Evolutionary conservation across 2,888 invertebrate genomes (phyloP), one percentile per base, ranked within the genome.

Genomic region (Ernsta delagoae): DNA sequence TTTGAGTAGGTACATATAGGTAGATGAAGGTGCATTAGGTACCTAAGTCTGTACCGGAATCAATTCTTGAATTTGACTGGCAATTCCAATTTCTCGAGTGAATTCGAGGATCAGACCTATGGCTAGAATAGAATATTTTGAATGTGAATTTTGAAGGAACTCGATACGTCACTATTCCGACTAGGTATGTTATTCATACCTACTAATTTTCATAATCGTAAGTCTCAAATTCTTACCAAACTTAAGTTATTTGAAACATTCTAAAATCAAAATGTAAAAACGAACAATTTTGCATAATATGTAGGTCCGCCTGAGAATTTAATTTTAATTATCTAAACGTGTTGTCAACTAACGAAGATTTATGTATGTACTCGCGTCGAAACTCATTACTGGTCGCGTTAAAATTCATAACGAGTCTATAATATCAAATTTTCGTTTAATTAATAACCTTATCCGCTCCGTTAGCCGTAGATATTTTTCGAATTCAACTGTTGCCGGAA

Each of bases 391-490:
- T 75, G 74, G 72, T 75, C 81, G 83, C 85, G 87, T 90, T 90
- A 87, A 90, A 90, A 89, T 90, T 86, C 89, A 88, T 90, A 89
- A 89, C 88, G 85, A 88, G 84, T 77, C 82, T 76, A 80, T 75
- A 73, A 75, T 75, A 76, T 84, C 80, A 84, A 84, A 85, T 88
- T 86, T 87, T 85, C 85, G 85, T 86, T 89, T 90, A 89, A 89
- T 89, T 89, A 90, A 86, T 87, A 87, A 84, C 80, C 80, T 81
- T 83, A 84, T 85, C 83, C 62, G 11, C 41, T 57, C 48, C 48
- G 48, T 45, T 61, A 56, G 60, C 24, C 4, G 9, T 36, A 4
- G 36, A 48, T 50, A 12, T 68, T 68, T 68, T 34, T 59, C 62
- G 62, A 53, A 63, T 62, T 34, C 57, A 61, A 68, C 43, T 54